Base-by-base conservation (phyloP, 2,888 invertebrate species). In the Drosophila phalerata region DNA sequence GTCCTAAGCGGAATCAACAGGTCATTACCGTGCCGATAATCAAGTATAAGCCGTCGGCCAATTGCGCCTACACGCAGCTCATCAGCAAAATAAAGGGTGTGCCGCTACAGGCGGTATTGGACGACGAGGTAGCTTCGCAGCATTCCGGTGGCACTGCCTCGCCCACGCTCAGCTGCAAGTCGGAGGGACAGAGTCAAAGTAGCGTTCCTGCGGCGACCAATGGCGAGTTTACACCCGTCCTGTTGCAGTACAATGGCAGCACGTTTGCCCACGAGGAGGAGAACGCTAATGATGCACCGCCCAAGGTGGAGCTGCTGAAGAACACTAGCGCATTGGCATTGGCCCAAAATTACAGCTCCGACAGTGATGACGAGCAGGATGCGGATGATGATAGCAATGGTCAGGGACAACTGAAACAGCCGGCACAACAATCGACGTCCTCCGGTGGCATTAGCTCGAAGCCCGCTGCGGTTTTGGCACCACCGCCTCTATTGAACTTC, bases 61-160 rank as follows among this genome's bases (percentile, higher is more conserved):
- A 97, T 93, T 97, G 97, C 92, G 95, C 97, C 68, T 98, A 98
- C 92, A 96, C 97, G 9, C 96, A 97, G 94, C 93, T 98, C 77
- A 96, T 98, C 47, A 97, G 96, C 85, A 96, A 97, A 92, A 97
- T 98, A 87, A 96, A 96, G 69, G 97, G 96, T 34, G 94, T 94
- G n/a, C 92, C 93, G 19, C 71, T 93, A 13, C 91, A 92, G 17
- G 61, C 87, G 4, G 82, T 86, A 10, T 73, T 89, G 48, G 90
- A 91, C 38, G 90, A 91, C n/a, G 83, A 89, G 19, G 68, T 34
- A 10, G 61, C 74, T 49, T 85, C 81, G 0, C 88, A 87, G 61
- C 80, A 83, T 69, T 87, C 87, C 19, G 62, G 45, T 2, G 80
- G 81, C 48, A 89, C 81, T 1, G 74, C 71, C 37, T 88, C 91